Percentiles rank a stretch among this genome's conserved stretches.
Evolutionary conservation across 2,888 invertebrate genomes (phyloP).

Genomic region (Entomobrya proxima): DNA sequence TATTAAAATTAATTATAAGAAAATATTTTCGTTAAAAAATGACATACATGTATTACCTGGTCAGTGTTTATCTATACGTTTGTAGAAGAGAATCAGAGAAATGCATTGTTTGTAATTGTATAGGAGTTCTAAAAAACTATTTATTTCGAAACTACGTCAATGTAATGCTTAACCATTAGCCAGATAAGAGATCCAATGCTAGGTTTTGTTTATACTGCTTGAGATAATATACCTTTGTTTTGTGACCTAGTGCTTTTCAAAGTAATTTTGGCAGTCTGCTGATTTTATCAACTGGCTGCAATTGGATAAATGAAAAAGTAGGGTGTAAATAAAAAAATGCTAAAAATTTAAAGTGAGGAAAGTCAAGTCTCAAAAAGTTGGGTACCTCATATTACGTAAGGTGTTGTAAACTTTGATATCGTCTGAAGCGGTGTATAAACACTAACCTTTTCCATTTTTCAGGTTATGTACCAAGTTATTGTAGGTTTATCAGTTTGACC

Average conservation of each 20-base stretch:
- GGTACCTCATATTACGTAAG: background rate
- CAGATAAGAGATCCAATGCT: background rate
- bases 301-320: conserved; percentile 43
- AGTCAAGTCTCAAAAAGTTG: background rate
- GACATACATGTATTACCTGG: no score
- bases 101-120: no score
- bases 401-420: background rate
- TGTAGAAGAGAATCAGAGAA: no score
- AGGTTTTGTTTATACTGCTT: background rate
- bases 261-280: background rate
- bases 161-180: background rate
- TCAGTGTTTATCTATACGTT: no score
- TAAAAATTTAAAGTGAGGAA: conserved; percentile 43
- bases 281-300: conserved; percentile 32
- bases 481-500: background rate
- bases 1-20: no score
- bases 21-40: no score
- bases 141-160: background rate
- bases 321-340: conserved; percentile 25
- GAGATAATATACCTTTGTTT: background rate
- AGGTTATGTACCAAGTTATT: background rate
- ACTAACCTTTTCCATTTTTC: background rate
- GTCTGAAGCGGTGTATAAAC: background rate
- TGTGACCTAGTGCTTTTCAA: background rate
- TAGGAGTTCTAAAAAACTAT: no score